Percentiles rank a stretch among this genome's conserved stretches.
Conservation (phyloP, 2,888 invertebrate genomes). For the Drosophila kambysellisi region DNA sequence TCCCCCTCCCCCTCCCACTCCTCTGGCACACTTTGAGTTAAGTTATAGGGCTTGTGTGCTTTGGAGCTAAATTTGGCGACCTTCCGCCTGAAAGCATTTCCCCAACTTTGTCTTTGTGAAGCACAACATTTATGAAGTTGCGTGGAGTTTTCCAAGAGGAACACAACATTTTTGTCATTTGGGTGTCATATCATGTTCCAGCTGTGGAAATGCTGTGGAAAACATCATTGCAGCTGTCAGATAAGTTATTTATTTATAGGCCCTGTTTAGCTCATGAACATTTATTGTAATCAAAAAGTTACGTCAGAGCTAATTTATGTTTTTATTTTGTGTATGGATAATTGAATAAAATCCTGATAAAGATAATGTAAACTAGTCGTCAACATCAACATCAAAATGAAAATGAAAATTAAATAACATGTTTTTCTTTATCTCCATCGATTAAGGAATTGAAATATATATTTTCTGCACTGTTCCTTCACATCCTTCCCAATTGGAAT, state of each 20-base stretch:
- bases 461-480: background rate
- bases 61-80: conserved; percentile 50
- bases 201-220: too few species aligned
- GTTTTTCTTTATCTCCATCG: background rate
- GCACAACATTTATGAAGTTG: conserved; percentile 53
- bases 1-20: background rate
- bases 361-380: background rate
- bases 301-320: background rate
- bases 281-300: background rate
- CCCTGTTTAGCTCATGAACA: conserved; percentile 1
- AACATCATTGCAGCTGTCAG: conserved; percentile 1
- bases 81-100: conserved; percentile 58
- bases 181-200: conserved; percentile 6
- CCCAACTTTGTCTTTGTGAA: conserved; percentile 45
- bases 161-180: conserved; percentile 26
- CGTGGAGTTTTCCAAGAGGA: conserved; percentile 8
- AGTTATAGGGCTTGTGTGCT: conserved; percentile 47
- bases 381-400: background rate
- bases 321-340: background rate
- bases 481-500: background rate
- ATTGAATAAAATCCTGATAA: background rate
- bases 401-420: background rate
- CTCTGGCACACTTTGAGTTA: conserved; percentile 9
- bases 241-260: conserved; percentile 14
- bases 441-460: conserved; percentile 16